Evolutionary conservation across 2,113 vertebrate genomes (phyloP), one percentile per base, ranked within the genome.

Genomic region (Muntiacus reevesi): DNA sequence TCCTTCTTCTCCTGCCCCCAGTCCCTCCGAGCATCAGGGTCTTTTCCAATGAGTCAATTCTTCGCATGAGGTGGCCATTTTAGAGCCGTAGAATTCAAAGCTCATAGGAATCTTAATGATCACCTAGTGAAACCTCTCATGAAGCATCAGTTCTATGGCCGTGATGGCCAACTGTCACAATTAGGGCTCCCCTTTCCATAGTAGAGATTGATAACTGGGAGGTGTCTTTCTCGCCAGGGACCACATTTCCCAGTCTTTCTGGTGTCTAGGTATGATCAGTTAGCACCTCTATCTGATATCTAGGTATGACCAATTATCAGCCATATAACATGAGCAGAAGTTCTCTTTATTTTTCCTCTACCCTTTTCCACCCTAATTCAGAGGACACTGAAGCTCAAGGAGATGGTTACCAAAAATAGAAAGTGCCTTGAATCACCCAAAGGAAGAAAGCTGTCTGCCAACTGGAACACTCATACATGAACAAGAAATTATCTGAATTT

Each of bases 121-220:
- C 36, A 79, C 21, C 17, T 2, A 57, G 36, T 16, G 30, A 62
- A 67, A 40, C 6, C 5, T 64, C 76, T 43, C 33, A 47, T 1
- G 40, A 62, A 27, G 54, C 14, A 23, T 74, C 30, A 28, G 3
- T 89, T 12, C 25, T n/a, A 15, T 3, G 7, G 19, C 67, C 16
- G 6, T 15, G 11, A 23, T 67, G 33, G 71, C 33, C 40, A 45
- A 8, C 9, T 23, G 1, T 52, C 67, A 27, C 4, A 87, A 30
- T 19, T 50, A 9, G 25, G 52, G 6, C 14, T 47, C 82, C 43
- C 50, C 52, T 71, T 30, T 62, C 43, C 17, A 45, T 8, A 4
- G 6, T 0, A 3, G 7, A n/a, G 25, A 45, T 33, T n/a, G 12
- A 2, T 14, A 55, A 43, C 16, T n/a, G 17, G 4, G 23, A n/a